phyloP scores from a whole-genome alignment of 2,888 invertebrate genomes.

The Sinelater perroti region DNA sequence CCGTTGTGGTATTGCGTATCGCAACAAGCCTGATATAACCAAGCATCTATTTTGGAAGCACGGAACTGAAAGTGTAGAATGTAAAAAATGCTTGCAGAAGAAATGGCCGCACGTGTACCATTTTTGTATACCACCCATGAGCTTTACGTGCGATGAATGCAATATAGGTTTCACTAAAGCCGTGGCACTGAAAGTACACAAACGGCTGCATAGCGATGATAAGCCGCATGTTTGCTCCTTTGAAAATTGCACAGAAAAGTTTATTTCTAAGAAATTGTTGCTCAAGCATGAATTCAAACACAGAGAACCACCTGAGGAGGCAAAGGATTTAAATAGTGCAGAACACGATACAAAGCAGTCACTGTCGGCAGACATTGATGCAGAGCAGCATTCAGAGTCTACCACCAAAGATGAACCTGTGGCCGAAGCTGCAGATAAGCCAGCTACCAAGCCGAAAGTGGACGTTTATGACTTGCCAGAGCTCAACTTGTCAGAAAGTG shows the following conservation, averaged over 20 bases:
- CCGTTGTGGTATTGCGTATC: constrained; percentile 86
- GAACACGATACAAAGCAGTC: constrained; percentile 39
- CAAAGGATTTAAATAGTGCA: constrained; percentile 35
- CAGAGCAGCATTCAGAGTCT: constrained; percentile 52
- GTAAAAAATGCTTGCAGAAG: constrained; percentile 86
- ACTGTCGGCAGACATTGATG: constrained; percentile 36
- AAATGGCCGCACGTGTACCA: constrained; percentile 94
- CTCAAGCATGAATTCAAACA: constrained; percentile 76
- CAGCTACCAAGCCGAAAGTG: constrained; percentile 62
- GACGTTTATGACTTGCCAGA: constrained; percentile 80
- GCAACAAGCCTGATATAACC: constrained; percentile 87
- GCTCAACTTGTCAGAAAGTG: constrained; percentile 85
- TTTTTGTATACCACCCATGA: constrained; percentile 83
- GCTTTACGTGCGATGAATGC: constrained; percentile 85
- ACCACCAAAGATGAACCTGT: constrained; percentile 56
- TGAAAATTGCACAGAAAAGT: constrained; percentile 76
- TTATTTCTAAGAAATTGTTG: constrained; percentile 82
- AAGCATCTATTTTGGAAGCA: constrained; percentile 94
- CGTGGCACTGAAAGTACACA: constrained; percentile 84
- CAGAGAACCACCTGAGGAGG: constrained; percentile 58
- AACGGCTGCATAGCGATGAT: constrained; percentile 75
- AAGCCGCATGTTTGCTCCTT: constrained; percentile 76
- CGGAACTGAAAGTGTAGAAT: constrained; percentile 86
- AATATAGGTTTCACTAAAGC: constrained; percentile 77
- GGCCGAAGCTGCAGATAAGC: constrained; percentile 44